These are phyloP conservation scores for Aphidoletes aphidimyza DNA, from an alignment of 2,888 invertebrate genomes.

Conservation along the genomic window DNA sequence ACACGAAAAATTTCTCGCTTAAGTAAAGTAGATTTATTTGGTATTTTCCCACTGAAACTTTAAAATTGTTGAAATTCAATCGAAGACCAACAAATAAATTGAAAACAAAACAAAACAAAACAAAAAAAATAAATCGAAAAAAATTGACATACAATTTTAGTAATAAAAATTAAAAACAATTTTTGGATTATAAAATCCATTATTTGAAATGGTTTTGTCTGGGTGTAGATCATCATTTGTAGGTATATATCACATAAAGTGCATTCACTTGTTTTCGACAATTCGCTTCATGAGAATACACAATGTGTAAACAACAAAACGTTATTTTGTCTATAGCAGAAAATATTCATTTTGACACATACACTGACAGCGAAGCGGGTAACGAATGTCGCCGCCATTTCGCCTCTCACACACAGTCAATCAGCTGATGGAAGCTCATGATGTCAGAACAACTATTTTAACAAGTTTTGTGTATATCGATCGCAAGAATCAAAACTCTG, in stretches of 20 bases:
- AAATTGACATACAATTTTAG: not conserved
- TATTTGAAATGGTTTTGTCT: too few species aligned
- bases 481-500: not conserved
- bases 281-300: too few species aligned
- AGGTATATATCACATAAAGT: too few species aligned
- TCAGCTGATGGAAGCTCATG: conserved; percentile 36
- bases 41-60: not conserved
- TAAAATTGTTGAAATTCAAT: too few species aligned
- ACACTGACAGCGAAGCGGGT: not conserved
- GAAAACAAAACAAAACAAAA: not conserved
- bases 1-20: not conserved
- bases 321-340: too few species aligned
- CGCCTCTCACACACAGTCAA: conserved; percentile 36
- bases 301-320: not conserved
- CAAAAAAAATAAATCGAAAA: not conserved
- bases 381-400: conserved; percentile 15
- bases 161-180: too few species aligned
- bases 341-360: conserved; percentile 5
- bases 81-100: too few species aligned
- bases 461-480: conserved; percentile 36
- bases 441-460: conserved; percentile 31
- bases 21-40: not conserved
- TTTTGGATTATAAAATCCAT: too few species aligned
- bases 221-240: too few species aligned
- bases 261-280: too few species aligned